Percentiles rank a stretch among this genome's conserved stretches.
Evolutionary conservation across 64 coral and sea anemone genomes (phyloP).

Genomic region (Porites lutea): DNA sequence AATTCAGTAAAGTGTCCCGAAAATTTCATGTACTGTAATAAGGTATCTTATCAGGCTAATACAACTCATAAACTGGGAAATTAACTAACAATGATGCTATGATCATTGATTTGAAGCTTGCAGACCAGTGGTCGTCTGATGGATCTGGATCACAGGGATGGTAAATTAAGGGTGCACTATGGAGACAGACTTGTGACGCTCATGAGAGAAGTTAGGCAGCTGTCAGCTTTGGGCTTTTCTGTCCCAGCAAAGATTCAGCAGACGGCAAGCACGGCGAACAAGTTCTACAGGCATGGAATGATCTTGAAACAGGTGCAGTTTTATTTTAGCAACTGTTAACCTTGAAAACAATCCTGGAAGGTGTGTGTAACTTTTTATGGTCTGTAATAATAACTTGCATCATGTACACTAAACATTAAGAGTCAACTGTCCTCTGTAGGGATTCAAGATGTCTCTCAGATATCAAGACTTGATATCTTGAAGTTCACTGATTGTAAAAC

Average conservation of each 20-base stretch:
- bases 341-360: no score
- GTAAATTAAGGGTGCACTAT: constrained; percentile 96
- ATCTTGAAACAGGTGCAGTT: constrained; percentile 93
- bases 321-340: neutral
- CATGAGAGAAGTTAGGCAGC: constrained; percentile 96
- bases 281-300: constrained; percentile 99
- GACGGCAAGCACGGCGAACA: constrained; percentile 87
- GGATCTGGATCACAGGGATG: constrained; percentile 96
- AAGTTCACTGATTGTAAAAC: no score
- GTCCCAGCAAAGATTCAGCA: constrained; percentile 96
- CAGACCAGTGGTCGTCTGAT: constrained; percentile 97
- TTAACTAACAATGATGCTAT: neutral
- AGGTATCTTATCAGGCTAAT: no score
- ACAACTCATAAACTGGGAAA: no score
- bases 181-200: constrained; percentile 95
- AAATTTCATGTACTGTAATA: no score
- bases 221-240: constrained; percentile 92
- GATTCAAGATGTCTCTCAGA: no score
- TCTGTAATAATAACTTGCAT: no score
- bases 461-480: no score
- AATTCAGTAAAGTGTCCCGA: no score
- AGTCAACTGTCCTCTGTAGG: no score
- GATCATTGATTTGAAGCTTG: constrained; percentile 51
- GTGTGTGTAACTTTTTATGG: no score
- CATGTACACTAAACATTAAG: no score